Conservation (phyloP, 2,797 vertebrate genomes). For the Acrocephalus scirpaceus region DNA sequence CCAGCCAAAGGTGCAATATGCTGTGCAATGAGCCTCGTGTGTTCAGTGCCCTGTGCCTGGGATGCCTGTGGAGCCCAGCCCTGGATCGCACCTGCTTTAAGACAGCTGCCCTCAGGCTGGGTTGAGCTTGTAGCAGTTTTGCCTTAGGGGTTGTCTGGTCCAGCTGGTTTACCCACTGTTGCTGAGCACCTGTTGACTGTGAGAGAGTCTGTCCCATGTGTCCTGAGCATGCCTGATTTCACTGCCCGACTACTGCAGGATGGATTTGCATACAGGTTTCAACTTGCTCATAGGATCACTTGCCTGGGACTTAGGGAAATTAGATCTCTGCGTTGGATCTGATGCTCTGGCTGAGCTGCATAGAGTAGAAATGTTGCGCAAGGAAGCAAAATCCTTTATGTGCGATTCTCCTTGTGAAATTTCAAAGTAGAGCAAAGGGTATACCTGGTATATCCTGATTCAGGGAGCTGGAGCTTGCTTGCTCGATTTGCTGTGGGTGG, state of each 20-base stretch:
- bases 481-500: neutral
- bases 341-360: neutral
- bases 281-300: accelerated
- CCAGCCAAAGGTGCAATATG: neutral
- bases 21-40: accelerated
- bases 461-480: neutral
- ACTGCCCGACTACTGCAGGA: neutral
- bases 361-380: neutral
- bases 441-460: neutral
- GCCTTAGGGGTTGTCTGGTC: neutral
- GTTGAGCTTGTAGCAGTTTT: neutral
- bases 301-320: neutral
- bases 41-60: neutral
- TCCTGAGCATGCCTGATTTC: neutral
- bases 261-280: neutral
- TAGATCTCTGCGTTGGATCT: neutral
- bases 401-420: neutral
- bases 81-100: accelerated
- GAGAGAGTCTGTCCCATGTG: neutral
- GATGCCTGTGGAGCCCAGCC: neutral
- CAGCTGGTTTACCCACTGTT: neutral
- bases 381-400: neutral
- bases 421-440: neutral
- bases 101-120: neutral
- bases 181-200: accelerated